These are phyloP conservation scores for Leguminivora glycinivorella DNA, from an alignment of 1,140 invertebrate species.

Conservation along the genomic window DNA sequence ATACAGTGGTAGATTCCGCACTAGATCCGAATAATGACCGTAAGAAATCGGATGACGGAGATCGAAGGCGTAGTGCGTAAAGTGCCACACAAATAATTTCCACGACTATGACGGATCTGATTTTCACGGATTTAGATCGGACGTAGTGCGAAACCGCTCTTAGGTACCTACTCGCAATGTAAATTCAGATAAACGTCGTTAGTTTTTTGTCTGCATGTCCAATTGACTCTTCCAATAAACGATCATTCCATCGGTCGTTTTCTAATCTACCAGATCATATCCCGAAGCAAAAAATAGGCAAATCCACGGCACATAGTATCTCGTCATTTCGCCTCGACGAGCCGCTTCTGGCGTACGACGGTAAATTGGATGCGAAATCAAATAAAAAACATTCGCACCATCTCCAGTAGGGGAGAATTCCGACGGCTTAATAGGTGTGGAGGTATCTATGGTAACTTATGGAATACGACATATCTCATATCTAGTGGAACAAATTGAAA, in stretches of 20 bases:
- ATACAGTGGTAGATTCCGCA: too few species aligned
- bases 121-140: too few species aligned
- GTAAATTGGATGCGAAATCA: slow-evolving; percentile 55
- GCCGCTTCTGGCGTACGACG: slow-evolving; percentile 43
- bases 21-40: too few species aligned
- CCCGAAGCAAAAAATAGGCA: neutral
- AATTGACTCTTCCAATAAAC: neutral
- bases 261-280: neutral
- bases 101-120: too few species aligned
- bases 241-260: neutral
- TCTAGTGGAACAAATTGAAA: slow-evolving; percentile 22
- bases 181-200: neutral
- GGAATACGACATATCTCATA: slow-evolving; percentile 11
- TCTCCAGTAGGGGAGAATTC: slow-evolving; percentile 33
- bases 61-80: too few species aligned
- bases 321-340: slow-evolving; percentile 36
- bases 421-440: slow-evolving; percentile 32
- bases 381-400: slow-evolving; percentile 51
- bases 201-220: neutral
- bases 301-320: slow-evolving; percentile 36
- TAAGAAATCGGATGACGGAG: too few species aligned
- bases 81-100: too few species aligned
- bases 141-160: too few species aligned
- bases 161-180: too few species aligned
- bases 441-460: slow-evolving; percentile 40